Base-by-base conservation (phyloP, 2,797 vertebrate species). In the Phrynocephalus vlangalii region DNA sequence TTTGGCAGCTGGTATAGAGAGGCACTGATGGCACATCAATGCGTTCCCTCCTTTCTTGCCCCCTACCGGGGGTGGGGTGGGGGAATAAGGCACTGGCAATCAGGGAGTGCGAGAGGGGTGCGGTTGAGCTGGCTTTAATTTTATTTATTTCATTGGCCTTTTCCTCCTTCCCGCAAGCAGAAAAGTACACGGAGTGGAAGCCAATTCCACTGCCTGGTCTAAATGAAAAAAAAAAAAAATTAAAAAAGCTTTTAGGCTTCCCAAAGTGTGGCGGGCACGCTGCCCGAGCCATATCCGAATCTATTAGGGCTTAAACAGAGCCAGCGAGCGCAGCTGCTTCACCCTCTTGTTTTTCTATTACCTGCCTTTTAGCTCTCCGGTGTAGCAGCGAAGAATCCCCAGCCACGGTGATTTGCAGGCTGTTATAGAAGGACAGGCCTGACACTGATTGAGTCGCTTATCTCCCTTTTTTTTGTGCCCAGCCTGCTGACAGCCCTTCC, bases 401-500 rank as follows among this genome's bases (percentile, higher is more conserved):
- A 90, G 91, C 87, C 4, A 0, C 87, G 67, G 89, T 96, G 96
- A 96, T 95, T 96, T 96, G 93, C 87, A 82, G 87, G 87, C 10
- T 0, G 92, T 89, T 93, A 91, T 1, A 56, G 94, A 72, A 85
- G 94, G 95, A 95, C 68, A 73, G 93, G 84, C 84, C 93, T 96
- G 95, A 97, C 95, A 93, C 93, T 96, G 96, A 96, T 93, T 89
- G 95, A 96, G 92, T 95, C 92, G 78, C 95, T 96, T 94, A 94
- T 96, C 96, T 95, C 86, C 84, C 2, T 85, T 84, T 44, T 38
- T 44, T 76, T 92, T 73, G 86, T 0, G 86, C 94, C 91, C 94
- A 84, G 92, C 91, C 88, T 4, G 48, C 86, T 95, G 93, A 95
- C 95, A 95, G 93, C 90, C 87, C 90, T 87, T 87, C 92, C 92